Percentiles rank a stretch among this genome's conserved stretches.
These are phyloP conservation scores for Actenoides hombroni DNA, from an alignment of 2,113 vertebrate species.

Conservation along the genomic window DNA sequence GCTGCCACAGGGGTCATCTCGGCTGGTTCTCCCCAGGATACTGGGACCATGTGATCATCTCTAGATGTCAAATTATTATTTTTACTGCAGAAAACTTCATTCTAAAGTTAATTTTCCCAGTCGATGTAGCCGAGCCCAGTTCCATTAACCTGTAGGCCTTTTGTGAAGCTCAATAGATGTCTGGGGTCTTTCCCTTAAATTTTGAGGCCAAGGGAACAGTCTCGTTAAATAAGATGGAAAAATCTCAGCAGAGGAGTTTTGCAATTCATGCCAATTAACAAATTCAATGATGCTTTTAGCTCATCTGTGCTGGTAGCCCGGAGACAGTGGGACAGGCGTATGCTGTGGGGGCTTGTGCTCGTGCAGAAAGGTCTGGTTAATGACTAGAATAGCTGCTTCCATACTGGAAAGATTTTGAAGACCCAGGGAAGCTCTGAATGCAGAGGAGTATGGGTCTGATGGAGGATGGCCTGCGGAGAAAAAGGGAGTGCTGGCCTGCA, in stretches of 20 bases:
- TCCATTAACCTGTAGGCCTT: neutral
- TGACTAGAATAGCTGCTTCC: conserved; percentile 10
- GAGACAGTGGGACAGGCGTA: neutral
- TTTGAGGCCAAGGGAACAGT: conserved; percentile 15
- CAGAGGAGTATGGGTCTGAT: conserved; percentile 5
- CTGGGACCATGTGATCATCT: neutral
- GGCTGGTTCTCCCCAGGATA: neutral
- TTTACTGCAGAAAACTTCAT: neutral
- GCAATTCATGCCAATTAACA: conserved; percentile 39
- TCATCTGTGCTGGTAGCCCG: neutral
- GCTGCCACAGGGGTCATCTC: neutral
- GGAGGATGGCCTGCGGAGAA: conserved; percentile 5
- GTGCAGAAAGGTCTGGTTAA: conserved; percentile 10
- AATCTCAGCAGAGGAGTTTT: conserved; percentile 12
- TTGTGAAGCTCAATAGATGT: conserved; percentile 20
- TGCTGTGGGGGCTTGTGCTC: neutral
- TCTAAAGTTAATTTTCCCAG: neutral
- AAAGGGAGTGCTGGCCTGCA: neutral
- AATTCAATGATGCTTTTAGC: neutral
- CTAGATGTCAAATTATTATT: neutral
- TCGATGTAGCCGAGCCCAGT: neutral
- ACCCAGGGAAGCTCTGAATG: conserved; percentile 34
- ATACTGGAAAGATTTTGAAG: conserved; percentile 26
- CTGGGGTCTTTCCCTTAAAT: conserved; percentile 14
- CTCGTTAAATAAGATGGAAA: conserved; percentile 13